Conservation (phyloP, 2,797 vertebrate species). For the Urosaurus nigricauda region DNA sequence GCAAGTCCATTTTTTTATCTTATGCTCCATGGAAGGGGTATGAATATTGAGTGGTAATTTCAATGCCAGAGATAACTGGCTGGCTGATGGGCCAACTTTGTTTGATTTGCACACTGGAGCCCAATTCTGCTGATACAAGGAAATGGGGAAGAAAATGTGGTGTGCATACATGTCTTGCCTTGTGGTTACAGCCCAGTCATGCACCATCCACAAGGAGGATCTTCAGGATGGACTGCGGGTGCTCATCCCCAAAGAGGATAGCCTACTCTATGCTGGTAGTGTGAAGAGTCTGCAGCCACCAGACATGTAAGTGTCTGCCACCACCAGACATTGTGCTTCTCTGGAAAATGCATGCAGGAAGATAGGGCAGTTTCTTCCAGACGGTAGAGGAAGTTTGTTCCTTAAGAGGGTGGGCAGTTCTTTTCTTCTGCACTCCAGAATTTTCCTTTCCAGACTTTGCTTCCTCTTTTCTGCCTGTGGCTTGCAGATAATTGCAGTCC, state of each 20-base stretch:
- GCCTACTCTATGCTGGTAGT: conserved; percentile 93
- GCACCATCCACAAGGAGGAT: conserved; percentile 92
- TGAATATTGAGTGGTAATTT: not conserved
- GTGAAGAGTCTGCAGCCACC: conserved; percentile 94
- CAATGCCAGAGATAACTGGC: not conserved
- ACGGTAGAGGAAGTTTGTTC: not conserved
- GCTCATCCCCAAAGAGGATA: conserved; percentile 95
- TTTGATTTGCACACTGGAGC: not conserved
- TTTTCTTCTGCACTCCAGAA: not conserved
- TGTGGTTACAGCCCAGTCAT: conserved; percentile 82
- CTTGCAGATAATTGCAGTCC: not conserved
- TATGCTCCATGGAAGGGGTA: not conserved
- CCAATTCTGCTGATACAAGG: not conserved
- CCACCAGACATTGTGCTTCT: not conserved
- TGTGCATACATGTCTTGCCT: not conserved
- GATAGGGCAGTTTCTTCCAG: rapidly evolving
- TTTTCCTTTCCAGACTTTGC: not conserved
- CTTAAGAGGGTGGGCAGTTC: not conserved
- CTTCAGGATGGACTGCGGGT: conserved; percentile 93
- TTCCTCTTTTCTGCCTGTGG: not conserved
- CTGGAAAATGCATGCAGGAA: rapidly evolving
- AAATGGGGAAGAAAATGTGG: not conserved
- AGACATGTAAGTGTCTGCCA: conserved; percentile 87
- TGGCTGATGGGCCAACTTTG: not conserved
- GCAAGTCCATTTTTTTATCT: not conserved